These are phyloP conservation scores for Metalampra italica DNA, from an alignment of 2,888 invertebrate genomes.

Conservation along the genomic window DNA sequence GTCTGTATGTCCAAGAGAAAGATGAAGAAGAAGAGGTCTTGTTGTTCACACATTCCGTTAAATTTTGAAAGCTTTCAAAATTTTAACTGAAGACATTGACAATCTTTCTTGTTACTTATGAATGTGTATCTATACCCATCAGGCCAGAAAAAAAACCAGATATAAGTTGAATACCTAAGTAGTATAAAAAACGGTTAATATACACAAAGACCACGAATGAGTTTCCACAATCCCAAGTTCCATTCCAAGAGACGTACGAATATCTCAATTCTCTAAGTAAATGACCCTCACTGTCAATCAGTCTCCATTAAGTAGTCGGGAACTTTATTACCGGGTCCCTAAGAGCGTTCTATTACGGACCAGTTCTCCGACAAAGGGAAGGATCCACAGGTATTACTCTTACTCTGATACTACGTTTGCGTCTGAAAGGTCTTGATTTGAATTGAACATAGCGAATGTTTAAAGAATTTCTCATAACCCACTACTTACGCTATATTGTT, in stretches of 20 bases:
- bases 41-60: too few relatives aligned
- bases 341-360: constrained; percentile 1
- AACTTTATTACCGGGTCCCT: constrained; percentile 4
- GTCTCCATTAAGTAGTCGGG: constrained; percentile 3
- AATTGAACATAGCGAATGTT: neutral
- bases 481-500: too few relatives aligned
- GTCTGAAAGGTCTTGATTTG: neutral
- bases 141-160: too few relatives aligned
- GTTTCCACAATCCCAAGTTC: neutral
- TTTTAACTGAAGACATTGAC: too few relatives aligned
- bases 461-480: too few relatives aligned
- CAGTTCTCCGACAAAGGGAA: neutral
- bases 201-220: neutral
- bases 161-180: too few relatives aligned
- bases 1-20: too few relatives aligned
- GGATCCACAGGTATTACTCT: neutral
- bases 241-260: neutral
- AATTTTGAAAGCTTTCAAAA: too few relatives aligned
- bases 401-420: neutral
- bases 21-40: too few relatives aligned
- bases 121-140: too few relatives aligned
- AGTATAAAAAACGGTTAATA: too few relatives aligned
- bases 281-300: constrained; percentile 4
- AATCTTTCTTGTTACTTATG: too few relatives aligned
- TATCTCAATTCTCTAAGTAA: neutral